Base-by-base conservation (phyloP, 1,140 invertebrate species). In the Diorhabda sublineata region DNA sequence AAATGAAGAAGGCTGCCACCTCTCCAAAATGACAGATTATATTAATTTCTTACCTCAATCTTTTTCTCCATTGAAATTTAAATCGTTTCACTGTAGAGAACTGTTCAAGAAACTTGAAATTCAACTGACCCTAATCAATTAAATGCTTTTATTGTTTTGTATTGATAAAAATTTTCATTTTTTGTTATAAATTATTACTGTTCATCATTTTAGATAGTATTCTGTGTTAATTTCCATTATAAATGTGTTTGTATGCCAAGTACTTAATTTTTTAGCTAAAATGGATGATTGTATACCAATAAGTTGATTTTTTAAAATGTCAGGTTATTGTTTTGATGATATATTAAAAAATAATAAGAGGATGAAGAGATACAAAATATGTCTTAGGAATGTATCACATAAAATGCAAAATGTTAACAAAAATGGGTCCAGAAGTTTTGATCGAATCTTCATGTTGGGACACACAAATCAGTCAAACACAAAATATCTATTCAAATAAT, bases 321-420 rank as follows among this genome's bases (percentile, higher is more conserved):
- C 69, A 66, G 58, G 45, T 69, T 69, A 44, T 65, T 66, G 62
- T 59, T 70, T 66, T 69, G 4, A 7, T 60, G 61, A 59, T 42
- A 64, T 64, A 71, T 45, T 63, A 65, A 60, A 26, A 61, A 66
- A 6, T 9, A 64, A 26, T 26, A 69, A 57, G 58, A 67, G 56
- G 41, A 52, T 69, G 71, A 64, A 61, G 61, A 69, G 45, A 69
- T 62, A 60, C 65, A 62, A 71, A 66, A 69, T 69, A 64, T 66
- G 47, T 52, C 42, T 69, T 67, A 72, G 75, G 75, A 76, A 76
- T 76, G 75, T 76, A 71, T 76, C 68, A 75, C 69, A 66, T 72
- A 73, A 76, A 76, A 73, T 76, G 75, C 73, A 73, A 64, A 61
- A 73, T 73, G 69, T 63, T 52, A 8, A 64, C 57, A 62, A 62